phyloP scores from a whole-genome alignment of 2,113 vertebrate genomes.

The Tylochromis polylepis region DNA sequence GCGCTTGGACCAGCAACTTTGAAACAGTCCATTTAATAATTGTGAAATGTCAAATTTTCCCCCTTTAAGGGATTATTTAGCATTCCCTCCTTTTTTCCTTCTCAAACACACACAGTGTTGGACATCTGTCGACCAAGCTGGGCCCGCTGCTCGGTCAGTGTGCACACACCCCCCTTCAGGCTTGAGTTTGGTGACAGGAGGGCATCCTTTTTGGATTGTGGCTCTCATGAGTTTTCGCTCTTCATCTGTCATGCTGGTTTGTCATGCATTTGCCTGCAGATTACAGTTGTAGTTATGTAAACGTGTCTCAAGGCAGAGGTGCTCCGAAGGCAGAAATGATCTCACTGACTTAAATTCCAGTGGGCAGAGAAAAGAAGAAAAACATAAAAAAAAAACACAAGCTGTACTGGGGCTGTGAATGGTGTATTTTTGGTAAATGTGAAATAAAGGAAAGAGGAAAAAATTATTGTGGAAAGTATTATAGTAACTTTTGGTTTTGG shows the following conservation, averaged over 20 bases:
- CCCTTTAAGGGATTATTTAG: not conserved
- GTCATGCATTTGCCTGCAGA: conserved; percentile 24
- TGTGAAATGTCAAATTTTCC: not conserved
- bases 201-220: conserved; percentile 24
- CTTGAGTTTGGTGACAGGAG: conserved; percentile 23
- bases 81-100: not conserved
- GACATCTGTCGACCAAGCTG: conserved; percentile 47
- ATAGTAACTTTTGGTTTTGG: not conserved
- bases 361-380: conserved; percentile 13
- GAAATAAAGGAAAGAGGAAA: not conserved
- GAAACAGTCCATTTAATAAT: not conserved
- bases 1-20: not conserved
- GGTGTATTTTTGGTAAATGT: not conserved
- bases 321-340: conserved; percentile 35
- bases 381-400: not conserved
- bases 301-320: conserved; percentile 33
- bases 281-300: conserved; percentile 50
- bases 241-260: conserved; percentile 9
- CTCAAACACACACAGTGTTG: not conserved
- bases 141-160: conserved; percentile 16
- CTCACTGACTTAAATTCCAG: conserved; percentile 26
- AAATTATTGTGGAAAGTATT: not conserved
- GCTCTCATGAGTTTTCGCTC: not conserved
- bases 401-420: not conserved
- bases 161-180: not conserved